Percentiles rank a stretch among this genome's conserved stretches.
Evolutionary conservation across 2,888 invertebrate genomes (phyloP).

Genomic region (Crossocerus cetratus): DNA sequence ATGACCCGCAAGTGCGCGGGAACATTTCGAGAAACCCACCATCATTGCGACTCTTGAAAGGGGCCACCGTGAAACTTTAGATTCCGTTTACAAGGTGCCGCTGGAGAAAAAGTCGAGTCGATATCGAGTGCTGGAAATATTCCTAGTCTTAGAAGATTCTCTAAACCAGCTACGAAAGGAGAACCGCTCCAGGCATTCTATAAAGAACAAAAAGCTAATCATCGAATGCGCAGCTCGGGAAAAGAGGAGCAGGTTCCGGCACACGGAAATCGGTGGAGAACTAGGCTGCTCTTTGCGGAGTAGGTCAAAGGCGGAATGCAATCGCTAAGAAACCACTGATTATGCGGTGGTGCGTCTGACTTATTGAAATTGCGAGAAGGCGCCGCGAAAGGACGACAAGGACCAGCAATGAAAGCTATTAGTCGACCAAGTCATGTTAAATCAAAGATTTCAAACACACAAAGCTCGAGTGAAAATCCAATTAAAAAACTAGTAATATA

Average conservation of each 20-base stretch:
- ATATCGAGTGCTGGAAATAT: not conserved
- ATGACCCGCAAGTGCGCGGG: too few species aligned
- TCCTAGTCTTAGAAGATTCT: not conserved
- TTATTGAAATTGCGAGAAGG: constrained; percentile 9
- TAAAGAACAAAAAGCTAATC: not conserved
- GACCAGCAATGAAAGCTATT: not conserved
- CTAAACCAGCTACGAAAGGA: not conserved
- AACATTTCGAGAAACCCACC: too few species aligned
- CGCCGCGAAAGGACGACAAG: not conserved
- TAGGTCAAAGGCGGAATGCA: constrained; percentile 26
- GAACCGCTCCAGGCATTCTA: constrained; percentile 6
- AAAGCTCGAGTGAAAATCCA: too few species aligned
- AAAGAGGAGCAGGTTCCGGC: not conserved
- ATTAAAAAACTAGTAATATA: not conserved
- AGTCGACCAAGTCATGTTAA: too few species aligned
- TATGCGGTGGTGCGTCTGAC: not conserved
- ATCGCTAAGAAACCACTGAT: constrained; percentile 4
- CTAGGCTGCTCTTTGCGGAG: not conserved
- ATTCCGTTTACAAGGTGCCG: not conserved
- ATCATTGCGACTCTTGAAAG: not conserved
- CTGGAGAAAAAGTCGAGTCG: not conserved
- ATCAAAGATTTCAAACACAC: too few species aligned
- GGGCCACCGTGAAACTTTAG: not conserved
- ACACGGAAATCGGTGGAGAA: not conserved
- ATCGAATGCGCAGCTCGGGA: not conserved